Evolutionary conservation across 2,113 vertebrate genomes (phyloP), one percentile per base, ranked within the genome.

Genomic region (Bubalus kerabau): DNA sequence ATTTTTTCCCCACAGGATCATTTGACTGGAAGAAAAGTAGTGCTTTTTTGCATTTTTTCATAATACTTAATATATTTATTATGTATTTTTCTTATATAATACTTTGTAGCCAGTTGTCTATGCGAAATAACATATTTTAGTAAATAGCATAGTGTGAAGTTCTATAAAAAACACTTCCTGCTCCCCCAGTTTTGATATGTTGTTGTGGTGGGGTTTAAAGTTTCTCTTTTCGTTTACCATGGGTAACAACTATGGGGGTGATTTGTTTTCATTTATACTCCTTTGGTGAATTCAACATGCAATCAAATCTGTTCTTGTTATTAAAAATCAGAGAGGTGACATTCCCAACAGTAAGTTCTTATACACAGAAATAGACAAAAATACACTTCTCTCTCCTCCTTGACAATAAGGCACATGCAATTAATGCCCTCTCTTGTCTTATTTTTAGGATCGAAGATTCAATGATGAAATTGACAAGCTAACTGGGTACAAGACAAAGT

Each of bases 391-490:
- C 14, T 60, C 23, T 57, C 36, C 21, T 90, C 7, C 32, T 60
- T 87, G 62, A 93, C 30, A 16, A 56, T 14, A 46, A 46, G 52
- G 8, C 1, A 9, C 40, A 78, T 74, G 9, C 26, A 95, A 71
- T 98, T 92, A 48, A 83, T 98, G 21, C 56, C 21, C 95, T 97
- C 6, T 98, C 97, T 46, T 98, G 57, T 96, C 87, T 96, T 96
- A 97, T 96, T 98, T 93, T 64, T 98, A 99, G 99, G 99, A 99
- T 98, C 99, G 99, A 57, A 99, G 99, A 84, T 99, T 99, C 99
- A 99, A 99, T 97, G 99, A 99, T 92, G 99, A 99, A 98, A 99
- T 99, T 13, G 99, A 99, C 99, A 99, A 99, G 98, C 98, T 99
- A 95, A 99, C 99, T 23, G 99, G 99, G 40, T 99, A 99, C 98